phyloP scores from a whole-genome alignment of 2,888 invertebrate genomes.

The Lacanobia oleracea region DNA sequence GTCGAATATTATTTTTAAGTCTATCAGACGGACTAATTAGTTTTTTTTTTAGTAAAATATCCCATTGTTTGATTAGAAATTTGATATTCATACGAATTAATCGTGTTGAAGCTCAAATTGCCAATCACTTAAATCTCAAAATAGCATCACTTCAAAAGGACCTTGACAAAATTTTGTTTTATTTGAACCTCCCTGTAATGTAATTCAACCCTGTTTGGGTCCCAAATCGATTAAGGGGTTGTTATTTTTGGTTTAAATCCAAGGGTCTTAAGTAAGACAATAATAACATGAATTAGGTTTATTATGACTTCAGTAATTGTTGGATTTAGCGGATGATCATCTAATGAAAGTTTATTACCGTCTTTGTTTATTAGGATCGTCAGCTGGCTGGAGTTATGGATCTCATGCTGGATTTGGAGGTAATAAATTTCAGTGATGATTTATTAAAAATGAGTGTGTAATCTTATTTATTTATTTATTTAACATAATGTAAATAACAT shows the following conservation, averaged over 20 bases:
- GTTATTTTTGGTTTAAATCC: constrained; percentile 15
- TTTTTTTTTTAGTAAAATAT: too few relatives aligned
- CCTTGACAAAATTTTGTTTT: constrained; percentile 16
- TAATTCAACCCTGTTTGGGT: constrained; percentile 31
- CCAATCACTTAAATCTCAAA: constrained; percentile 16
- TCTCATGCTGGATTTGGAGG: constrained; percentile 31
- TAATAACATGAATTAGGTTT: constrained; percentile 26
- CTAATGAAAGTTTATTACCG: constrained; percentile 13
- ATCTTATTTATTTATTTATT: too few relatives aligned
- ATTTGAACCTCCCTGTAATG: constrained; percentile 17
- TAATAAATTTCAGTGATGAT: constrained; percentile 1
- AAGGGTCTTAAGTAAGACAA: constrained; percentile 3
- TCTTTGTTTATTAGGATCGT: constrained; percentile 35
- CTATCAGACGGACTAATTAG: too few relatives aligned
- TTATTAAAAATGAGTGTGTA: too few relatives aligned
- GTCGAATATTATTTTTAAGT: too few relatives aligned
- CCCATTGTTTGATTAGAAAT: neutral
- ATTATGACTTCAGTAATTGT: constrained; percentile 19
- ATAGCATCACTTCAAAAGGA: constrained; percentile 2
- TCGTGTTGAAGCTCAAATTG: constrained; percentile 2
- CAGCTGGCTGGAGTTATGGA: constrained; percentile 20
- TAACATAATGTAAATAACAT: too few relatives aligned
- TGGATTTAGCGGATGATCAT: neutral
- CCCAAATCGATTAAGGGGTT: constrained; percentile 10
- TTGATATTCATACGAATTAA: neutral